Base-by-base conservation (phyloP, 2,888 invertebrate species). In the Pterobdella sp. region DNA sequence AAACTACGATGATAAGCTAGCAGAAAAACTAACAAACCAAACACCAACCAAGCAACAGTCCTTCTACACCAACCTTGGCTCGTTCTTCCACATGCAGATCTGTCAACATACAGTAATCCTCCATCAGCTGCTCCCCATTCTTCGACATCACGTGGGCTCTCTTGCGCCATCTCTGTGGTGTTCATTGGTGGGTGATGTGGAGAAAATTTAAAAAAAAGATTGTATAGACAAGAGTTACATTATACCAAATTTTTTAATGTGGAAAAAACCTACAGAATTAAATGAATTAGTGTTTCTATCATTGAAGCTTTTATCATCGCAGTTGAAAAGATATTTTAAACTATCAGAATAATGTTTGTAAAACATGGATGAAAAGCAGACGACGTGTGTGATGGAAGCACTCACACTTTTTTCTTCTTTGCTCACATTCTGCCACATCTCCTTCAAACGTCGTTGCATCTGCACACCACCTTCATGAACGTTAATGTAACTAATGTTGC, bases 71-170 rank as follows among this genome's bases (percentile, higher is more conserved):
- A 35, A 37, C 67, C 26, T 42, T 42, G 42, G 26, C 37, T 67
- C 35, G 35, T 22, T 56, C 60, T 4, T 56, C 60, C 4, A 4
- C 60, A 56, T 7, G 60, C 7, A 18, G 60, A 7, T 56, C 60
- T 14, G 60, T 14, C n/a, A n/a, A 56, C 4, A n/a, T 3, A 26
- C 10, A 3, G n/a, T 56, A 22, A 7, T 56, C 60, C n/a, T n/a
- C n/a, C 60, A 56, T 26, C 26, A 56, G 60, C n/a, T 56, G 60
- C 31, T 65, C 65, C 3, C 65, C 65, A 35, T 32, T 34, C 35
- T 65, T 65, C 35, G 65, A 65, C 65, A 65, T 65, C 65, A 32
- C 35, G 34, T 69, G 69, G 34, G 69, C 69, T 36, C 52, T 69
- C 69, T 42, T 69, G 31, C 52, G 49, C 69, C 69, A 69, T 52